phyloP scores from a whole-genome alignment of 2,797 vertebrate species.

The Chaunax sp. region DNA sequence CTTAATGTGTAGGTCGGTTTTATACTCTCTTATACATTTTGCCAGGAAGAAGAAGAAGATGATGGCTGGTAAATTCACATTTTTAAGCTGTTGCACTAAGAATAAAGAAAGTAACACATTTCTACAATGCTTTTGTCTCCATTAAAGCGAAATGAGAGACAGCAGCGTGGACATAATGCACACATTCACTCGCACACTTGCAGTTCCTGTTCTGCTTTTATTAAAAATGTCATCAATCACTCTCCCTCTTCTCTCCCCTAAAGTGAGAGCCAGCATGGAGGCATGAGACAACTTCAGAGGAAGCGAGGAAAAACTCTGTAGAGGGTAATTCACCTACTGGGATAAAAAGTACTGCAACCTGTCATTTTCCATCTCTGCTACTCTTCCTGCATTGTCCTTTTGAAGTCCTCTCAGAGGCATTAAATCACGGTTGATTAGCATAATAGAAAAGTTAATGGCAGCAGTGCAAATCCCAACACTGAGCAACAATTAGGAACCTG shows the following conservation, averaged over 20 bases:
- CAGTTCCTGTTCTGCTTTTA: slow-evolving; percentile 27
- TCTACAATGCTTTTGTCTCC: slow-evolving; percentile 32
- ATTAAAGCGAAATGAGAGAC: slow-evolving; percentile 18
- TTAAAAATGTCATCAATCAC: slow-evolving; percentile 27
- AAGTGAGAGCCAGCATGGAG: slow-evolving; percentile 41
- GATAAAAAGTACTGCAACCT: slow-evolving; percentile 67
- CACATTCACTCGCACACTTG: background rate
- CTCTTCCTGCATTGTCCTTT: slow-evolving; percentile 51
- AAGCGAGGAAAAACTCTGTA: slow-evolving; percentile 29
- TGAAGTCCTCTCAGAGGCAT: slow-evolving; percentile 67
- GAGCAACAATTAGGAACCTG: slow-evolving; percentile 22
- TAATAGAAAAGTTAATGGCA: slow-evolving; percentile 62
- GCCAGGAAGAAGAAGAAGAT: slow-evolving; percentile 21
- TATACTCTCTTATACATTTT: slow-evolving; percentile 40
- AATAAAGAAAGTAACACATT: slow-evolving; percentile 24
- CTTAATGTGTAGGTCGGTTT: slow-evolving; percentile 55
- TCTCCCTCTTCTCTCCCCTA: slow-evolving; percentile 17
- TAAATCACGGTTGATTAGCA: slow-evolving; percentile 65
- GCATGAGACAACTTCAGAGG: slow-evolving; percentile 48
- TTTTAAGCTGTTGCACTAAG: slow-evolving; percentile 25
- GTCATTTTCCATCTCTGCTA: slow-evolving; percentile 54
- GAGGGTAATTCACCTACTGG: slow-evolving; percentile 48
- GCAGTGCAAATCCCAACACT: slow-evolving; percentile 50
- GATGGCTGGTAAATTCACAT: slow-evolving; percentile 26
- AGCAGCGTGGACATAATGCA: slow-evolving; percentile 1